Evolutionary conservation across 2,113 vertebrate genomes (phyloP).

Genomic region (Toxotes jaculatrix): DNA sequence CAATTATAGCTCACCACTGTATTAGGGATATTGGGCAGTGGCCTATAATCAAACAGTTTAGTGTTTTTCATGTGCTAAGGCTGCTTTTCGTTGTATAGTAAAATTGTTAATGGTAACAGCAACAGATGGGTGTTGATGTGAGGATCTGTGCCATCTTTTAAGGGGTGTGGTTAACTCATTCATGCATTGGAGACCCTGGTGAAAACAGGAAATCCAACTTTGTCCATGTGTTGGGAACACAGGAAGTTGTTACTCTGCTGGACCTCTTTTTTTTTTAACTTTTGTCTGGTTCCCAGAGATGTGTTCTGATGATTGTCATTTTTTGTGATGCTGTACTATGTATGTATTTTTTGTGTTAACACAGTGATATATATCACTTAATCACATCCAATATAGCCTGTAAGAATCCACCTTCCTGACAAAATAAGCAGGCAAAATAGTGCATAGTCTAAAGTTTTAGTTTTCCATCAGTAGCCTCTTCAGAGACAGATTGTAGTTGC

Average conservation of each 20-base stretch:
- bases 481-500: not conserved
- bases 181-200: constrained; percentile 55
- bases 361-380: not conserved
- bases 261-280: constrained; percentile 1
- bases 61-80: not conserved
- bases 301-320: not conserved
- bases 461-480: too few species aligned
- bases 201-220: constrained; percentile 72
- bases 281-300: constrained; percentile 11
- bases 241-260: constrained; percentile 54
- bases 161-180: constrained; percentile 55
- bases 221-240: constrained; percentile 35
- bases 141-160: not conserved
- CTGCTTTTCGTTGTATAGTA: not conserved
- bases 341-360: not conserved
- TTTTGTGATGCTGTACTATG: not conserved
- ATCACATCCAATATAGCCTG: not conserved
- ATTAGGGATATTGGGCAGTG: not conserved
- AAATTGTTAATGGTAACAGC: not conserved
- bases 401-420: not conserved
- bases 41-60: not conserved
- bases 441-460: too few species aligned
- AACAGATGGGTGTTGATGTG: not conserved
- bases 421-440: not conserved
- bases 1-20: not conserved